Evolutionary conservation across 1,140 invertebrate genomes (phyloP), one percentile per base, ranked within the genome.

Genomic region (Acromyrmex echinatior): DNA sequence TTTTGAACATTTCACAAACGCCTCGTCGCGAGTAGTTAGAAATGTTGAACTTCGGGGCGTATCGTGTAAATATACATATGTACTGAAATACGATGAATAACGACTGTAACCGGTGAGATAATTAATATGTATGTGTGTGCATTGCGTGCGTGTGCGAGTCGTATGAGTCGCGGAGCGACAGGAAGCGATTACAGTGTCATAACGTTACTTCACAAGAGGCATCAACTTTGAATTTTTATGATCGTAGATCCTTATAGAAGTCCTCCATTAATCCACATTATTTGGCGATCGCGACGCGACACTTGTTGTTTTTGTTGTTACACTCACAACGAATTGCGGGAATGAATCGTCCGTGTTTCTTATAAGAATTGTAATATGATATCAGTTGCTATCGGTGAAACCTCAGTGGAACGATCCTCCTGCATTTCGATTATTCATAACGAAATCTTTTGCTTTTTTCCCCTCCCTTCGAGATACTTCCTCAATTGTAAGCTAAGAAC

Each of bases 351-450:
- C 65, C 25, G 82, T 62, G 53, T 82, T 49, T 84, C 70, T 85
- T 87, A 78, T 68, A 88, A 91, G 86, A 87, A 91, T 91, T 86
- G 87, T 89, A 90, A 90, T 56, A 86, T 90, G 87, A 81, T 91
- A 89, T 87, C 90, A 66, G 65, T 91, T 92, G 84, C 85, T 84
- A 87, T n/a, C 49, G 51, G 18, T 60, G 86, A 86, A 87, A 92
- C 88, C 81, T 89, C 62, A 87, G 77, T 74, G 87, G 91, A 87
- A 91, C 73, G 76, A 90, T 90, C 91, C 87, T 92, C 90, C 91
- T 92, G 91, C 92, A 93, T 86, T 92, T 92, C 86, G 86, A 91
- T 91, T 90, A 78, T 86, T 62, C 88, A 68, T 90, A 91, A 86
- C 88, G 56, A 91, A 85, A 86, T 18, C 18, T 62, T 31, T 82